Base-by-base conservation (phyloP, 2,797 vertebrate species). In the Chiloscyllium punctatum region DNA sequence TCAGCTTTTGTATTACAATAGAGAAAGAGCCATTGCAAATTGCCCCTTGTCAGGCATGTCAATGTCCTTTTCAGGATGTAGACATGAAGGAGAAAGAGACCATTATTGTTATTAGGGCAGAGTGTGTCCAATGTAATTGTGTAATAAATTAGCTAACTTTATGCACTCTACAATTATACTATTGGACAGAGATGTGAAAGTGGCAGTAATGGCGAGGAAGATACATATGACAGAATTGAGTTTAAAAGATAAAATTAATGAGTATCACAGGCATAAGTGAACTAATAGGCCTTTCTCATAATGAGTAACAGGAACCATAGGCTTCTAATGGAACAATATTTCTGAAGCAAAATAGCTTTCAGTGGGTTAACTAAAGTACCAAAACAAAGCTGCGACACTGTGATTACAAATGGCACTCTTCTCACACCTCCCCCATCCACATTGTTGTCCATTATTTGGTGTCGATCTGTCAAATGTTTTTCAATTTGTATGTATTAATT, bases 101-200 rank as follows among this genome's bases (percentile, higher is more conserved):
- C 48, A 53, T 74, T 94, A 74, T 94, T 94, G 71, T 74, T 71
- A 74, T 11, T 53, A 15, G 69, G 94, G 71, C 69, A 94, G 48
- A 94, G 42, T 94, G 69, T 94, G 94, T 94, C 94, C 71, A 74
- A 74, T 94, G 69, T 94, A 74, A 94, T 74, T 94, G 94, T 74
- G 94, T 30, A 94, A 94, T 94, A 94, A 94, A 94, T 27, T 74
- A 94, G 71, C 48, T 77, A 74, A 74, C 69, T 74, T 25, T 72
- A 53, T 48, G 25, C 42, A 27, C 71, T 77, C 25, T 33, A 74
- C 37, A 94, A 53, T 74, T 94, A 94, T n/a, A 94, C 9, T 94
- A 74, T 94, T 94, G 94, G 48, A 53, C 37, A 74, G 27, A 30
- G 37, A 94, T 74, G 37, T 72, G 16, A 30, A 74, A 74, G 94